Evolutionary conservation across 1,140 invertebrate genomes (phyloP).

Genomic region (Lordiphosa mommai): DNA sequence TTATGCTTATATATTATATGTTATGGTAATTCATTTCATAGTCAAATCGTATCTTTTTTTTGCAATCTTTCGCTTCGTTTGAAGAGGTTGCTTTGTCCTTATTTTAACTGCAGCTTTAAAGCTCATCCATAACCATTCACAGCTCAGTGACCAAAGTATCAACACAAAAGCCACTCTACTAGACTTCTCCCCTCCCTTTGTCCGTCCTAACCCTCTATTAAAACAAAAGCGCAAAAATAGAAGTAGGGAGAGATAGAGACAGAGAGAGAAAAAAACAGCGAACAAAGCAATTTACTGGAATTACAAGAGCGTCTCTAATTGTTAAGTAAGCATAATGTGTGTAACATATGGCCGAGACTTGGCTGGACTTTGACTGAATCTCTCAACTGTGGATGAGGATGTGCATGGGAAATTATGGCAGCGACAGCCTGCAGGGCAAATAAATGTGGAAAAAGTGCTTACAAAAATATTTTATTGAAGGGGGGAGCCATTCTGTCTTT

Average conservation of each 20-base stretch:
- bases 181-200: constrained; percentile 17
- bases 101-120: constrained; percentile 23
- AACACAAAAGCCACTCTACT: constrained; percentile 41
- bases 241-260: constrained; percentile 21
- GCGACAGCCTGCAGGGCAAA: constrained; percentile 42
- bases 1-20: too few relatives aligned
- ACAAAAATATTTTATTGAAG: constrained; percentile 53
- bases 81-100: too few relatives aligned
- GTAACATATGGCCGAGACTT: constrained; percentile 66
- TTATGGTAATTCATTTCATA: too few relatives aligned
- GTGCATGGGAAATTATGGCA: constrained; percentile 53
- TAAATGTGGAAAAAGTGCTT: constrained; percentile 58
- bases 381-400: constrained; percentile 6
- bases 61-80: too few relatives aligned
- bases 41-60: too few relatives aligned
- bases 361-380: constrained; percentile 31
- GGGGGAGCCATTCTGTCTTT: too few relatives aligned
- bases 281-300: constrained; percentile 72
- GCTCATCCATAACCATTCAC: constrained; percentile 49
- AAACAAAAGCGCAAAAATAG: constrained; percentile 8
- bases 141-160: constrained; percentile 60
- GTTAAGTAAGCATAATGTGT: constrained; percentile 76
- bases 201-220: constrained; percentile 1
- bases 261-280: constrained; percentile 17
- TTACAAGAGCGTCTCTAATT: constrained; percentile 75